These are phyloP conservation scores for Microvelia longipes DNA, from an alignment of 1,140 invertebrate genomes.

Conservation along the genomic window DNA sequence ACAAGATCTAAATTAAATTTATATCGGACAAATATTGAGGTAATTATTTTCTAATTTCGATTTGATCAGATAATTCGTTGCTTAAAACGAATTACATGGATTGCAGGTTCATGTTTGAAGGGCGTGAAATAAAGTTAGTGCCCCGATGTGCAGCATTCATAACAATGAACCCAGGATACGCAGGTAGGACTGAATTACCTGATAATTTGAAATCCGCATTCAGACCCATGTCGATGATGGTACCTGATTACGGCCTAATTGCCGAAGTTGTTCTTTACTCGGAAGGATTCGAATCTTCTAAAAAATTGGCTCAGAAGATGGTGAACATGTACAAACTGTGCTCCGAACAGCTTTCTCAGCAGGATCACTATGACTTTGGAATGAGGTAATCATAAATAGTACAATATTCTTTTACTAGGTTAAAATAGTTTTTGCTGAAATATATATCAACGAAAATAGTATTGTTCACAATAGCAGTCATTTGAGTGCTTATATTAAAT, in stretches of 20 bases:
- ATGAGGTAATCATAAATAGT: constrained; percentile 55
- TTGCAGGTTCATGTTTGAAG: constrained; percentile 74
- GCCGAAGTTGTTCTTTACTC: constrained; percentile 85
- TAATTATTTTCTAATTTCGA: too few relatives aligned
- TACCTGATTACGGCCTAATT: constrained; percentile 80
- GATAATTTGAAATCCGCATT: constrained; percentile 76
- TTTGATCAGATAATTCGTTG: too few relatives aligned
- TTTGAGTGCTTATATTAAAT: too few relatives aligned
- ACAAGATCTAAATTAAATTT: too few relatives aligned
- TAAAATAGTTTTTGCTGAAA: too few relatives aligned
- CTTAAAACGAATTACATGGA: too few relatives aligned
- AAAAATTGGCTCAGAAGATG: constrained; percentile 73
- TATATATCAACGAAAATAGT: too few relatives aligned
- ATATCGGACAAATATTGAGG: too few relatives aligned
- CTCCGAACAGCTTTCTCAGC: constrained; percentile 79
- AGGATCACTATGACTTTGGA: constrained; percentile 87
- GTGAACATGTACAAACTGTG: constrained; percentile 82
- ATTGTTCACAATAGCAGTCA: too few relatives aligned
- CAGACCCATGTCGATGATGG: constrained; percentile 83
- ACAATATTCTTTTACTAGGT: constrained; percentile 4
- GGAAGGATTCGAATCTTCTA: constrained; percentile 78
- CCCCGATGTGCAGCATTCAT: constrained; percentile 77
- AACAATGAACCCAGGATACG: constrained; percentile 80
- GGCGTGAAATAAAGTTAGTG: constrained; percentile 69
- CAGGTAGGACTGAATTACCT: constrained; percentile 66